A percentile compares a stretch with the other conserved stretches of the same genome.
phyloP scores from a whole-genome alignment of 2,888 invertebrate species.

The Falcaria lacertinaria region DNA sequence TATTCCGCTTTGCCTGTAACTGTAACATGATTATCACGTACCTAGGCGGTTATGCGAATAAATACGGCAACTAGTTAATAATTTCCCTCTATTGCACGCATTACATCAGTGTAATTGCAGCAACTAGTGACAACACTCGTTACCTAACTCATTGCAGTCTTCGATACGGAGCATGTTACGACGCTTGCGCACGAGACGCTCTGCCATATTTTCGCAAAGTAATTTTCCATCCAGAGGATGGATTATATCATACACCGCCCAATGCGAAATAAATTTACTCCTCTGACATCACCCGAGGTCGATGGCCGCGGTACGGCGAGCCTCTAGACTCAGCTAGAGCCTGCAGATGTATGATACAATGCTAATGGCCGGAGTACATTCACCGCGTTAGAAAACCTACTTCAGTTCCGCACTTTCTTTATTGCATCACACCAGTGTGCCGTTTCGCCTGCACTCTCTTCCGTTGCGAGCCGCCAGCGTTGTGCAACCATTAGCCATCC shows the following conservation, averaged over 20 bases:
- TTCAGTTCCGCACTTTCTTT: constrained; percentile 78
- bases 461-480: constrained; percentile 48
- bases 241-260: constrained; percentile 42
- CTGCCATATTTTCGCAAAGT: constrained; percentile 43
- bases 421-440: constrained; percentile 71
- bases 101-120: constrained; percentile 67
- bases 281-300: constrained; percentile 64
- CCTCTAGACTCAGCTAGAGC: constrained; percentile 32
- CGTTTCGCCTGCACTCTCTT: constrained; percentile 72
- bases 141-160: constrained; percentile 65
- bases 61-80: constrained; percentile 13
- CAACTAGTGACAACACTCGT: constrained; percentile 68
- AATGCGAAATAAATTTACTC: constrained; percentile 41
- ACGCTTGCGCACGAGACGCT: constrained; percentile 37
- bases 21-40: not conserved
- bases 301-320: constrained; percentile 48
- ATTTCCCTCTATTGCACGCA: constrained; percentile 34
- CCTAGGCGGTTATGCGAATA: constrained; percentile 1
- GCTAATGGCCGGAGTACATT: constrained; percentile 72
- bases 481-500: constrained; percentile 57
- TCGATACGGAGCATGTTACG: constrained; percentile 54
- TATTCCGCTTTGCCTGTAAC: too few relatives aligned
- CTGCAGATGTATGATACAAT: constrained; percentile 64
- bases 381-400: constrained; percentile 76
- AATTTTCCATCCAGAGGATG: constrained; percentile 46